These are phyloP conservation scores for Limenitis arthemis DNA, from an alignment of 2,888 invertebrate genomes.

Conservation along the genomic window DNA sequence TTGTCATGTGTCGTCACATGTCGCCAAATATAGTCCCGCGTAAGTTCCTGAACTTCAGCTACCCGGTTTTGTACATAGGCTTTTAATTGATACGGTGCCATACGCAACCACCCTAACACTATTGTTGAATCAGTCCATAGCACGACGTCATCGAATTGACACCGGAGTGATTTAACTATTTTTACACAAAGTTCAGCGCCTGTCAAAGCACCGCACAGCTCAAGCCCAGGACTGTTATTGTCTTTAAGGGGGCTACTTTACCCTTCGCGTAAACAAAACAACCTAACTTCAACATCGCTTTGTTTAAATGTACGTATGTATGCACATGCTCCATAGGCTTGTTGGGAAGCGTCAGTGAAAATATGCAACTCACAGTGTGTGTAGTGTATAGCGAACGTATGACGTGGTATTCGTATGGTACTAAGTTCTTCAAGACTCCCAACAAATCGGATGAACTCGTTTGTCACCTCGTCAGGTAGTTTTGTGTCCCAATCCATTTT, in stretches of 20 bases:
- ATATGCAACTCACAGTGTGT: conserved; percentile 9
- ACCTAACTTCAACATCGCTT: not conserved
- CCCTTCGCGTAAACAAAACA: conserved; percentile 11
- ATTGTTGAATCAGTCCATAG: too few species aligned
- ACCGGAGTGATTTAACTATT: too few species aligned
- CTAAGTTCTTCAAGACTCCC: not conserved
- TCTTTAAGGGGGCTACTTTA: conserved; percentile 15
- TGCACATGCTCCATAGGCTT: conserved; percentile 15
- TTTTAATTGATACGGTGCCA: not conserved
- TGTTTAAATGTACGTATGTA: conserved; percentile 5
- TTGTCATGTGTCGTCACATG: not conserved
- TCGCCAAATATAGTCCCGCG: not conserved
- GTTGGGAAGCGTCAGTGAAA: conserved; percentile 13
- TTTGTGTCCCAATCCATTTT: conserved; percentile 15
- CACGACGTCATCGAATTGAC: too few species aligned
- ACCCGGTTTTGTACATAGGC: not conserved
- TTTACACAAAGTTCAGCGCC: too few species aligned
- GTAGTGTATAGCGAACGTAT: not conserved
- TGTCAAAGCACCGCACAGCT: too few species aligned
- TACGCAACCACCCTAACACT: too few species aligned
- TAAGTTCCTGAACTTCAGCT: not conserved
- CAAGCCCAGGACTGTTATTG: not conserved
- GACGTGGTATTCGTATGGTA: not conserved
- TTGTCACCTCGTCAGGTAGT: conserved; percentile 5
- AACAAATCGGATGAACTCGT: not conserved